A percentile compares a stretch with the other conserved stretches of the same genome.
phyloP scores from a whole-genome alignment of 92 coral and sea anemone species.

The Ricordea florida region DNA sequence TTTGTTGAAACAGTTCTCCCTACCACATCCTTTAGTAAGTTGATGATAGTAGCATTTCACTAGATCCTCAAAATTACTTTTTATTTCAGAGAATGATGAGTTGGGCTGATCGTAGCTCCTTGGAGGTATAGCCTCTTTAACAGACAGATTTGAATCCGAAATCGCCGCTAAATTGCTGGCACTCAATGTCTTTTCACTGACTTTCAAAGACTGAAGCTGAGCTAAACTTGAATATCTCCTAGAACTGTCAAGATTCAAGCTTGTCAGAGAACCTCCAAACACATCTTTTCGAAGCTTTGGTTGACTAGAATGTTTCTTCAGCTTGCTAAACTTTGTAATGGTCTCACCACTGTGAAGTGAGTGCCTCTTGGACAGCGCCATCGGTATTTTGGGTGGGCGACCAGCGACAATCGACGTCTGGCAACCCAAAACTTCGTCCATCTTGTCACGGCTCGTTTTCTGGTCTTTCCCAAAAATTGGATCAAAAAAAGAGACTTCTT shows the following conservation, averaged over 20 bases:
- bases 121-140: conserved; percentile 79
- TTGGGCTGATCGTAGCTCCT: conserved; percentile 88
- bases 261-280: conserved; percentile 57
- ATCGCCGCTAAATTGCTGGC: conserved; percentile 97
- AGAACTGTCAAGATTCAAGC: conserved; percentile 58
- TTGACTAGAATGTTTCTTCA: conserved; percentile 83
- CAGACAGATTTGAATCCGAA: conserved; percentile 81
- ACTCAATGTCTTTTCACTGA: conserved; percentile 77
- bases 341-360: conserved; percentile 79
- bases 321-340: conserved; percentile 69
- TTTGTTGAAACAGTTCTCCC: conserved; percentile 66
- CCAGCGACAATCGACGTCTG: conserved; percentile 37
- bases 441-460: background rate
- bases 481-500: no score
- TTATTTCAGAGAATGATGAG: conserved; percentile 63
- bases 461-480: background rate
- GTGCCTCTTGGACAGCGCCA: conserved; percentile 56
- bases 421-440: conserved; percentile 40
- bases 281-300: conserved; percentile 75
- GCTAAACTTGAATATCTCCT: conserved; percentile 65
- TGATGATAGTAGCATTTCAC: conserved; percentile 87
- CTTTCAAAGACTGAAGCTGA: conserved; percentile 62
- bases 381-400: conserved; percentile 72
- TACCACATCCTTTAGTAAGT: conserved; percentile 93
- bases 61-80: conserved; percentile 71